phyloP scores from a whole-genome alignment of 2,888 invertebrate species.

The Aethes cnicana region DNA sequence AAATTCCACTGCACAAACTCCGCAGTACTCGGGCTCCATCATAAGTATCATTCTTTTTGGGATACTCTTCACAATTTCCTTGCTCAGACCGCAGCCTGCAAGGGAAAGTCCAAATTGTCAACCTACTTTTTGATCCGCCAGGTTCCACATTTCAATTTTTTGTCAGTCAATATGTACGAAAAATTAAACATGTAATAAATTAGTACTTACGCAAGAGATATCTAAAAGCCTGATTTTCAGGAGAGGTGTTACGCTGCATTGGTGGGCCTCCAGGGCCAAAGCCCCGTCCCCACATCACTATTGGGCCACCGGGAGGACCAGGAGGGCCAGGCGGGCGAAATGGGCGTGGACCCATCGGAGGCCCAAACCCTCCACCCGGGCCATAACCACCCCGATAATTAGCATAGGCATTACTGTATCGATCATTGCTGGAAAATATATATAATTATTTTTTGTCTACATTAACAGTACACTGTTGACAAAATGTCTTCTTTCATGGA shows the following conservation, averaged over 20 bases:
- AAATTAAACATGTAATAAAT: no score
- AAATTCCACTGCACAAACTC: conserved; percentile 52
- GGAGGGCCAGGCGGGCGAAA: neutral
- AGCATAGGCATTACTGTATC: conserved; percentile 23
- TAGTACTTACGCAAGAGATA: conserved; percentile 22
- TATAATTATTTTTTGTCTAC: neutral
- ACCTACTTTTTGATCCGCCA: no score
- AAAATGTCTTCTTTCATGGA: no score
- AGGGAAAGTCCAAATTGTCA: neutral
- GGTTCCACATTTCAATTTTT: no score
- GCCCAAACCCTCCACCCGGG: conserved; percentile 23
- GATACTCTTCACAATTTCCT: conserved; percentile 44
- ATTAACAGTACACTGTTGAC: no score
- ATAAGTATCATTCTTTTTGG: conserved; percentile 52
- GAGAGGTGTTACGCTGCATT: neutral
- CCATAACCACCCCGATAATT: conserved; percentile 25
- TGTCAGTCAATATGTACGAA: no score
- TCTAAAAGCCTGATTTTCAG: neutral
- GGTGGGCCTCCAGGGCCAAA: conserved; percentile 15
- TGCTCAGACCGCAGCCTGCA: conserved; percentile 19
- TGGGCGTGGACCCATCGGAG: neutral
- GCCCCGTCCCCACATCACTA: conserved; percentile 7
- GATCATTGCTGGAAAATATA: conserved; percentile 20
- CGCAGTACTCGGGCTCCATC: conserved; percentile 58
- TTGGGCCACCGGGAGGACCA: neutral